Base-by-base conservation (phyloP, 53 echinoderm and acorn worm species). In the Crossaster papposus region DNA sequence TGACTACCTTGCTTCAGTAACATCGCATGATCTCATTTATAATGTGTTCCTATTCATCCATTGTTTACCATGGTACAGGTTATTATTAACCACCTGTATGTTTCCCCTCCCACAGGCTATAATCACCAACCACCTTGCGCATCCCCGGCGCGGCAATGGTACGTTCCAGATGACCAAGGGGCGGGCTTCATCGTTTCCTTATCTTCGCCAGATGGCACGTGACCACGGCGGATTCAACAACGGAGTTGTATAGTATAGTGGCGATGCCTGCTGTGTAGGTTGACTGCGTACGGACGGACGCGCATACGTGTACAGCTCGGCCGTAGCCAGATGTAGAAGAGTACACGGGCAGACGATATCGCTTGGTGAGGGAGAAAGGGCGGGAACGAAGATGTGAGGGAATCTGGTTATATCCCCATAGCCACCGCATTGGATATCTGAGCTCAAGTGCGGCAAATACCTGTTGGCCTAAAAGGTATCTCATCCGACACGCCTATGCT, bases 131-230 rank as follows among this genome's bases (percentile, higher is more conserved):
- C 13, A 20, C 29, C 24, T 9, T 9, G 44, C 9, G 8, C 85
- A 85, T 36, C 72, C 83, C 85, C 36, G 85, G 74, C 85, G 72
- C 54, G 85, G 72, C 72, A 85, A 73, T 85, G 85, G 85, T 85
- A 73, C 72, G 52, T n/a, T 85, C 85, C 85, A 14, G 51, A 52
- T 85, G 52, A 73, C 54, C 26, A 28, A 68, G 64, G 83, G 83
- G 83, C 83, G 83, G 83, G 65, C 83, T 83, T 36, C 50, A 65
- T 83, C 81, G 32, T 58, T 58, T 34, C 63, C 81, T 58, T 58
- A 81, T 83, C 24, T 5, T 37, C 68, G 9, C 68, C 36, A n/a
- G 38, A 83, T 65, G 65, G 44, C 83, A 83, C 83, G 83, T 83
- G 83, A 83, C 63, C 70, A 34, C 26, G 33, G n/a, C 51, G 65